These are phyloP conservation scores for Sturnus vulgaris DNA, from an alignment of 2,113 vertebrate genomes.

Conservation along the genomic window DNA sequence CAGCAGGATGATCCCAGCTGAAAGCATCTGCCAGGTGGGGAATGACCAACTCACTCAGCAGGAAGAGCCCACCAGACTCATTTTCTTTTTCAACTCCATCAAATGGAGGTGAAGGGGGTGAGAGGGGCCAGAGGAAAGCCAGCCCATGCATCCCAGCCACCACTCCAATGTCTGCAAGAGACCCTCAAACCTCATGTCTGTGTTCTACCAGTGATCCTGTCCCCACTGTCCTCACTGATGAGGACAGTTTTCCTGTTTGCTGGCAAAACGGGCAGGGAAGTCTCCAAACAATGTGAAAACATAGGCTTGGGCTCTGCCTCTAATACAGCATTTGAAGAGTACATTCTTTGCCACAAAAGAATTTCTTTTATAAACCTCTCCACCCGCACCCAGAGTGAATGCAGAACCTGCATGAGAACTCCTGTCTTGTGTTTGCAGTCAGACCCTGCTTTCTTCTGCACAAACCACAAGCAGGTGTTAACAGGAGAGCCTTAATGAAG, in stretches of 20 bases:
- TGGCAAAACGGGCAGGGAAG: background rate
- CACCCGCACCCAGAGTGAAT: background rate
- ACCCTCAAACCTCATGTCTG: background rate
- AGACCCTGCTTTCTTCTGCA: background rate
- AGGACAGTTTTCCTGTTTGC: background rate
- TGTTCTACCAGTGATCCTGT: no score
- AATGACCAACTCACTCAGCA: background rate
- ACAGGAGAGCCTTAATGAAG: background rate
- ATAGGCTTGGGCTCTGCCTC: fast-evolving
- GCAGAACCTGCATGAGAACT: background rate
- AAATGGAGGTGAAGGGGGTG: fast-evolving
- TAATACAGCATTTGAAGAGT: background rate
- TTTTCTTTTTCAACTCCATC: no score
- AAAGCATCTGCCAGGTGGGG: background rate
- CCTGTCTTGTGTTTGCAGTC: background rate
- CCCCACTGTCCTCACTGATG: background rate
- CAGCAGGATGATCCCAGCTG: background rate
- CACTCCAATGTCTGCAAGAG: background rate
- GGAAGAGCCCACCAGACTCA: background rate
- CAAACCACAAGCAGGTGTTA: background rate
- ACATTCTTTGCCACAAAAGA: background rate
- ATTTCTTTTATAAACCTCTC: background rate
- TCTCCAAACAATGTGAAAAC: background rate
- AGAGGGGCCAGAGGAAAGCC: background rate
- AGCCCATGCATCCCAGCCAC: background rate